Percentiles rank a stretch among this genome's conserved stretches.
These are phyloP conservation scores for Meta bourneti DNA, from an alignment of 2,888 invertebrate genomes.

Conservation along the genomic window DNA sequence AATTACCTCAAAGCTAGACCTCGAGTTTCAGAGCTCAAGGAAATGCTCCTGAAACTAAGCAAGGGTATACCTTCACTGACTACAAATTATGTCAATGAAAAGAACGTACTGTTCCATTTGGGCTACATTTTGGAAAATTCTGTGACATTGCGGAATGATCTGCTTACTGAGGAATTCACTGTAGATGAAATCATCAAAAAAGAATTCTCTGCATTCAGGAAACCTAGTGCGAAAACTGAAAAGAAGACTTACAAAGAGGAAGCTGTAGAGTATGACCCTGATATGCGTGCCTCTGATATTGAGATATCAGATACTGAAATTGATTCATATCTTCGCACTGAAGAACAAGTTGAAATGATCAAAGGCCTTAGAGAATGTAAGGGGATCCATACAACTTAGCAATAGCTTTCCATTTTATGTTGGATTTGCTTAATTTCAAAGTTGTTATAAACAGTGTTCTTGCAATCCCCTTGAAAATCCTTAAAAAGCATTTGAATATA, in stretches of 20 bases:
- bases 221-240: too few species aligned
- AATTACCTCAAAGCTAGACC: not conserved
- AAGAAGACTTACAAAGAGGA: not conserved
- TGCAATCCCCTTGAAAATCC: too few species aligned
- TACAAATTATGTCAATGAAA: constrained; percentile 50
- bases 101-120: constrained; percentile 46
- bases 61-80: constrained; percentile 39
- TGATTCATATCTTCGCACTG: constrained; percentile 34
- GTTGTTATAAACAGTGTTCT: too few species aligned
- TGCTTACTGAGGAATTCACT: constrained; percentile 26
- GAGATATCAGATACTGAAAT: constrained; percentile 55
- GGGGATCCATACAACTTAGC: too few species aligned
- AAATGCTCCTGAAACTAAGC: constrained; percentile 45
- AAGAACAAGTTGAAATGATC: constrained; percentile 35
- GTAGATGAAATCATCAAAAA: constrained; percentile 29
- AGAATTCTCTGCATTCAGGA: constrained; percentile 42
- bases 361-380: not conserved
- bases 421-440: too few species aligned
- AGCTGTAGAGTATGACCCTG: not conserved
- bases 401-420: too few species aligned
- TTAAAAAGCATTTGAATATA: too few species aligned
- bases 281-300: constrained; percentile 31
- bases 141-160: constrained; percentile 52
- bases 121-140: constrained; percentile 57
- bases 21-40: constrained; percentile 38